Evolutionary conservation across 1,140 invertebrate genomes (phyloP).

Genomic region (Drosophila funebris): DNA sequence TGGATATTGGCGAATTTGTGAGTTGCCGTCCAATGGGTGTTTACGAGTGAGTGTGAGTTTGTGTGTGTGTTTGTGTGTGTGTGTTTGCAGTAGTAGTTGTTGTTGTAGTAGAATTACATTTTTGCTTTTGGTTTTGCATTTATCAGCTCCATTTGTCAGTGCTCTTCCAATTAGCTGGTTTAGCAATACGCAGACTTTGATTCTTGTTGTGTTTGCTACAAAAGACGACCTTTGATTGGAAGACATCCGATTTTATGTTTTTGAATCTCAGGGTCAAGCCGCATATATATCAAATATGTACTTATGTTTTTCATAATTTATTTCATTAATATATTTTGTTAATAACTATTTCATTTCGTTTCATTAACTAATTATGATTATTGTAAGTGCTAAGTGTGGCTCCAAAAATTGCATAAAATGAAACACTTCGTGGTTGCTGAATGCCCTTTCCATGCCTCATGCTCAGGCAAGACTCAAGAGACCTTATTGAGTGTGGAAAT

Average conservation of each 20-base stretch:
- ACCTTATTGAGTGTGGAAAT: not conserved
- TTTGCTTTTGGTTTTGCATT: conserved; percentile 40
- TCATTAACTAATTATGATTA: conserved; percentile 70
- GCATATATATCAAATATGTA: conserved; percentile 72
- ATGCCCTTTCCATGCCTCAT: conserved; percentile 20
- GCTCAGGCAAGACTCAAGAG: not conserved
- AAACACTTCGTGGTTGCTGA: conserved; percentile 59
- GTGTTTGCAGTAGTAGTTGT: not conserved
- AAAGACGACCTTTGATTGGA: conserved; percentile 84
- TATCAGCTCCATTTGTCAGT: conserved; percentile 53
- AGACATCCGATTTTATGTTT: conserved; percentile 84
- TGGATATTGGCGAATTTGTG: conserved; percentile 24
- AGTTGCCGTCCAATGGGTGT: conserved; percentile 48
- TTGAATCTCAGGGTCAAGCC: conserved; percentile 83
- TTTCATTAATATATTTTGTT: conserved; percentile 61
- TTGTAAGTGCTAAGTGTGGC: conserved; percentile 69
- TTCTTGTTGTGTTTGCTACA: conserved; percentile 82
- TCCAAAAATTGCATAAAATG: conserved; percentile 63
- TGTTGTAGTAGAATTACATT: conserved; percentile 32
- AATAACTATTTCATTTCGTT: conserved; percentile 64
- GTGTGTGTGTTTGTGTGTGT: conserved; percentile 16
- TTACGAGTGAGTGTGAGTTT: conserved; percentile 14
- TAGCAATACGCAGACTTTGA: conserved; percentile 80
- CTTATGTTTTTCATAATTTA: conserved; percentile 43
- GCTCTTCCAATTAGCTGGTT: conserved; percentile 68